Conservation (phyloP, 1,140 invertebrate genomes). For the Neodiprion fabricii region DNA sequence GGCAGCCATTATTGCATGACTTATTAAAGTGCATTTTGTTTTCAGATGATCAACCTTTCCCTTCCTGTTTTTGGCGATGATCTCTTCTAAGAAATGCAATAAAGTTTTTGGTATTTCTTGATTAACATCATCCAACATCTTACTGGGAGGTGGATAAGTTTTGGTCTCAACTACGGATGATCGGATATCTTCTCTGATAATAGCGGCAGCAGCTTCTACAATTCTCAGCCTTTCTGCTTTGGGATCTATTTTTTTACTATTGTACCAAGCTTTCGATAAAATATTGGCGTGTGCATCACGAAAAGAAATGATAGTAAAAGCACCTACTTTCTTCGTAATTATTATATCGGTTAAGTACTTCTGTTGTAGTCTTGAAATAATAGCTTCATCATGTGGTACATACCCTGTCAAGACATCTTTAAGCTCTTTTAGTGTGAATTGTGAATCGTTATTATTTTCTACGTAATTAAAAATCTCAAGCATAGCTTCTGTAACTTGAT, state of each 20-base stretch:
- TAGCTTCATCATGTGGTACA: conserved; percentile 47
- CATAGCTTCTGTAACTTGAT: conserved; percentile 23
- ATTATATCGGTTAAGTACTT: conserved; percentile 46
- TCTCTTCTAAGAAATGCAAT: conserved; percentile 16
- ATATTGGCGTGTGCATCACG: conserved; percentile 32
- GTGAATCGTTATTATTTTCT: conserved; percentile 12
- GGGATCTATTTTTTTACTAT: conserved; percentile 19
- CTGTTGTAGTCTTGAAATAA: conserved; percentile 45
- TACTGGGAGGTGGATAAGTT: conserved; percentile 29
- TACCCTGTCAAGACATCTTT: conserved; percentile 42
- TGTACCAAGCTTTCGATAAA: conserved; percentile 32
- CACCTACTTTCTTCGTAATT: conserved; percentile 45
- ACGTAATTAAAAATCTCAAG: conserved; percentile 19
- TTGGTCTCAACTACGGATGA: conserved; percentile 27
- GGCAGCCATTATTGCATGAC: conserved; percentile 30
- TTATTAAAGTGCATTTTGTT: conserved; percentile 26
- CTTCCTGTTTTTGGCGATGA: conserved; percentile 22
- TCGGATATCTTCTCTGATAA: conserved; percentile 38
- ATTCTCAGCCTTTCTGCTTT: conserved; percentile 33
- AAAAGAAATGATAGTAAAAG: conserved; percentile 38
- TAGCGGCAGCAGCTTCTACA: conserved; percentile 34
- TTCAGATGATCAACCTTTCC: background rate
- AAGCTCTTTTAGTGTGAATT: conserved; percentile 38
- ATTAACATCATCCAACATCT: conserved; percentile 27
- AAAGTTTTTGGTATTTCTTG: conserved; percentile 19